phyloP scores from a whole-genome alignment of 1,140 invertebrate genomes.

The Yoshiicerus persimilis region DNA sequence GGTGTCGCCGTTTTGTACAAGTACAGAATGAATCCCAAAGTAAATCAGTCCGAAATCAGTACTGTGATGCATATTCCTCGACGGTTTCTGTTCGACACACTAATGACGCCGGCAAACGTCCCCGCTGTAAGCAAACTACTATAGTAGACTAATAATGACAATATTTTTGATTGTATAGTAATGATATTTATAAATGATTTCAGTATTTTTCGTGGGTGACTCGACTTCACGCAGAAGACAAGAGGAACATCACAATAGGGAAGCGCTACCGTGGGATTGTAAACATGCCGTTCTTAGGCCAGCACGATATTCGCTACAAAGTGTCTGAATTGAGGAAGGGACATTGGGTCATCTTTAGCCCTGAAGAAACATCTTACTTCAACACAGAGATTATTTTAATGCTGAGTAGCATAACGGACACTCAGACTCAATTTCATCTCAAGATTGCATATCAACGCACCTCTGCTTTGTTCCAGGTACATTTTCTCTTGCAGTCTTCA shows the following conservation, averaged over 20 bases:
- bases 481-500: neutral
- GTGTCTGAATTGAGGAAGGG: constrained; percentile 39
- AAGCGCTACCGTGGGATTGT: constrained; percentile 40
- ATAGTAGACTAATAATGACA: neutral
- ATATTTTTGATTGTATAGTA: neutral
- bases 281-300: constrained; percentile 45
- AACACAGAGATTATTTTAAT: constrained; percentile 42
- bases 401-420: constrained; percentile 32
- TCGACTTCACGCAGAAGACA: constrained; percentile 27
- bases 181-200: neutral
- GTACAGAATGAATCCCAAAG: constrained; percentile 17
- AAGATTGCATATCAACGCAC: constrained; percentile 46
- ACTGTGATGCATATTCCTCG: constrained; percentile 35
- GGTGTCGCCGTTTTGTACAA: constrained; percentile 45
- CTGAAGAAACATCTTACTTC: constrained; percentile 41
- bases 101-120: constrained; percentile 40
- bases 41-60: constrained; percentile 39
- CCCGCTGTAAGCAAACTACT: constrained; percentile 35
- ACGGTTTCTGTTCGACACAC: constrained; percentile 40
- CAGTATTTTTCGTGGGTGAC: constrained; percentile 48
- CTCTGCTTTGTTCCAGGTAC: constrained; percentile 47
- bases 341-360: constrained; percentile 40
- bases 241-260: constrained; percentile 36
- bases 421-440: constrained; percentile 42
- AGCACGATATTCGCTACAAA: constrained; percentile 40